phyloP scores from a whole-genome alignment of 2,888 invertebrate genomes.

The Gisinianus flammeolus region DNA sequence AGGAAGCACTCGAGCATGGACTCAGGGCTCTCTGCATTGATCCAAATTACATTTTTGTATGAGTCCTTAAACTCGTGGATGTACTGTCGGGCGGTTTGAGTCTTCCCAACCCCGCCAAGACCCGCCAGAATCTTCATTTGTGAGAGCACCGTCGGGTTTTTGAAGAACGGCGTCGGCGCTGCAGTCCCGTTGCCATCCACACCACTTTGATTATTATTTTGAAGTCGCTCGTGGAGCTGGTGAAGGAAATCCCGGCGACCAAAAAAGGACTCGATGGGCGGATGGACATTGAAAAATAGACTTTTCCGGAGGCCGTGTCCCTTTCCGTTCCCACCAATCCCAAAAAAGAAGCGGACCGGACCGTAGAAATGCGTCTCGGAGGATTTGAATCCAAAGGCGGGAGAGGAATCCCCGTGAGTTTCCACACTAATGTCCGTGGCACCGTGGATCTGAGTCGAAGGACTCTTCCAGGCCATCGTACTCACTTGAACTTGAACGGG shows the following conservation, averaged over 20 bases:
- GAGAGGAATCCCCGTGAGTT: no score
- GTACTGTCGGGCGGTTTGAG: not conserved
- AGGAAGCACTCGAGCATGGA: not conserved
- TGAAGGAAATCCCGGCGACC: not conserved
- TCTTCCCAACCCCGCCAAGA: not conserved
- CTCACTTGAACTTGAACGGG: no score
- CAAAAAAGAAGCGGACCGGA: no score
- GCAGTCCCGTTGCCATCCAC: not conserved
- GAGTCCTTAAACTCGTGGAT: not conserved
- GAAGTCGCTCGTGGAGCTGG: not conserved
- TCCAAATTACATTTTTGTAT: not conserved
- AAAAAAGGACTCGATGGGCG: not conserved
- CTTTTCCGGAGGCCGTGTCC: no score
- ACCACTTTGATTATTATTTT: no score
- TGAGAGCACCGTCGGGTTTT: not conserved
- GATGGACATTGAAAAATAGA: not conserved
- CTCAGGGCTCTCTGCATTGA: not conserved
- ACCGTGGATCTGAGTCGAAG: no score
- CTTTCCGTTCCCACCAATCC: no score
- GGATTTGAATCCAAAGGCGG: no score
- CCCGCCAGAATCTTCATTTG: not conserved
- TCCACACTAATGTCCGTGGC: no score
- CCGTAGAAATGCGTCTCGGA: no score
- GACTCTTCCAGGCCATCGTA: no score
- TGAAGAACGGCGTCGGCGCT: not conserved